These are phyloP conservation scores for Scomber scombrus DNA, from an alignment of 2,113 vertebrate species.

Conservation along the genomic window DNA sequence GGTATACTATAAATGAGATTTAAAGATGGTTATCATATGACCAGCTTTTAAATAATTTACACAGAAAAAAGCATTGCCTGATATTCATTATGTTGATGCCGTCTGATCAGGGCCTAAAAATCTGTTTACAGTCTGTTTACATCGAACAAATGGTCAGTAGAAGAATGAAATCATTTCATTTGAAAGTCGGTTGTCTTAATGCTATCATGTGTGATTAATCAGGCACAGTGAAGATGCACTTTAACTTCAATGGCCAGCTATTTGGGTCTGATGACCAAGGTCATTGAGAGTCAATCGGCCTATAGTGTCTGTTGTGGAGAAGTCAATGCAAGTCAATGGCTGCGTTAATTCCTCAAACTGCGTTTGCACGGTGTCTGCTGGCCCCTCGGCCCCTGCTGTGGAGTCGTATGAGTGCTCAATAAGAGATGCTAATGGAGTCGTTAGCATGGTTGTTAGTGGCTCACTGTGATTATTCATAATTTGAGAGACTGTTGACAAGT, in stretches of 20 bases:
- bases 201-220: constrained; percentile 2
- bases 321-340: constrained; percentile 60
- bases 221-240: constrained; percentile 3
- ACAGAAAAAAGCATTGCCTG: neutral
- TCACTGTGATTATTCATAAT: constrained; percentile 81
- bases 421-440: constrained; percentile 63
- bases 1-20: neutral
- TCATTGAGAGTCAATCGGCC: constrained; percentile 36
- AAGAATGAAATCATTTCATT: neutral
- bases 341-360: constrained; percentile 58
- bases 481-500: constrained; percentile 75
- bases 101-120: too few species aligned
- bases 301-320: constrained; percentile 17
- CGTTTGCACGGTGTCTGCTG: constrained; percentile 74
- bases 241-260: constrained; percentile 12
- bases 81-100: neutral
- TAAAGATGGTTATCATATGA: too few species aligned
- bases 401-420: constrained; percentile 66
- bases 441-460: constrained; percentile 78
- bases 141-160: neutral
- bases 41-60: too few species aligned
- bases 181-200: neutral
- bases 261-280: constrained; percentile 24
- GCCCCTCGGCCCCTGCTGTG: constrained; percentile 69
- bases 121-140: neutral